Base-by-base conservation (phyloP, 2,888 invertebrate species). In the Drosophila parthenogenetica region DNA sequence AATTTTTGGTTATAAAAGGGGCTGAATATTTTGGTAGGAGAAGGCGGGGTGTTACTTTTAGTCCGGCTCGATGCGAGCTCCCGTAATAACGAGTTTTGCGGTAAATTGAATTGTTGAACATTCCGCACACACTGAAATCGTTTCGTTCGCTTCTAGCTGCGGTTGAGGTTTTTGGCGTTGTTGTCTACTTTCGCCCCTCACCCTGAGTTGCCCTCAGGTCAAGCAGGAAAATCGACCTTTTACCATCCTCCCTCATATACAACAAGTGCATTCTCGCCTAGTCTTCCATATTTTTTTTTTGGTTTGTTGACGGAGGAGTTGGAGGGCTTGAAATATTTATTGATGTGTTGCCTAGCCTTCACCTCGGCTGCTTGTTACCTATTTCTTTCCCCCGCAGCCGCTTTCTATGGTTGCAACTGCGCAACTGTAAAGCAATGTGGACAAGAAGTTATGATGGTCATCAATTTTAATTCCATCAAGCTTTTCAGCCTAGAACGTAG, bases 41-140 rank as follows among this genome's bases (percentile, higher is more conserved):
- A 3, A 7, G 35, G 8, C 3, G 35, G 7, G 8, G 2, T 29
- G 29, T 29, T 29, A 29, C 17, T 3, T 37, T 13, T 37, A 39
- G 32, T 35, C 22, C 43, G 14, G 48, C 13, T 16, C 37, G 25
- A 19, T 65, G 69, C 75, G 66, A 62, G 59, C 46, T 42, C 11
- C 77, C 74, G 82, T 79, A 79, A 89, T 88, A 89, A 89, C 87
- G 84, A 89, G 87, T 86, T 89, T 81, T 85, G 84, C 64, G 89
- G 89, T 77, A 88, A 89, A 85, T 85, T 85, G 87, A 89, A 88
- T 88, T 85, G 90, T 86, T 88, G 77, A 75, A 87, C 84, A 80
- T 88, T 68, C 77, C 73, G 48, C 58, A 76, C 58, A 76, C 70
- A 16, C 45, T 60, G 61, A 74, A 79, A 73, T 73, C 68, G 63